Percentiles rank a stretch among this genome's conserved stretches.
Evolutionary conservation across 1,140 invertebrate genomes (phyloP).

Genomic region (Drosophila albomicans): DNA sequence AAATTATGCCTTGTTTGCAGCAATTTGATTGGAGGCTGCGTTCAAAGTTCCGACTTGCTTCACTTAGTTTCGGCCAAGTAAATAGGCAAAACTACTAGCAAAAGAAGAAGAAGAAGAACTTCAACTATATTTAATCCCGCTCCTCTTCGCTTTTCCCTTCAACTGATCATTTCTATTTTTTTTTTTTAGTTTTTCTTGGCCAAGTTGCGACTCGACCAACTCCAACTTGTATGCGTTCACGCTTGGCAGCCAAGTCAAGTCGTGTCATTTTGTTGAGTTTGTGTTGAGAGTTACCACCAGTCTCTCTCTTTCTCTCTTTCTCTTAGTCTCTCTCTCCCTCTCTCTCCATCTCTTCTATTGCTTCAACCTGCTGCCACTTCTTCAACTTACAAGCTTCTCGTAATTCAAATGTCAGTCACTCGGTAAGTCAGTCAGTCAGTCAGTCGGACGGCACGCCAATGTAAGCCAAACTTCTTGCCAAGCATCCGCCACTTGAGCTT

Average conservation of each 20-base stretch:
- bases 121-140: constrained; percentile 40
- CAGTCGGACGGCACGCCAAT: constrained; percentile 56
- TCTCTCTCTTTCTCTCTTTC: background rate
- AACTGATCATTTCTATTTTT: background rate
- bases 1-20: constrained; percentile 64
- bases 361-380: constrained; percentile 1
- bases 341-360: no score
- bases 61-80: constrained; percentile 59
- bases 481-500: constrained; percentile 44
- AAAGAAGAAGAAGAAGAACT: constrained; percentile 42
- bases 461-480: constrained; percentile 65
- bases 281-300: constrained; percentile 70
- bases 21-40: constrained; percentile 65
- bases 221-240: constrained; percentile 74
- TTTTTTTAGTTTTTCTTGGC: constrained; percentile 53
- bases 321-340: background rate
- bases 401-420: constrained; percentile 77
- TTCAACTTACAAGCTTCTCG: constrained; percentile 41
- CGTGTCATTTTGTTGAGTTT: constrained; percentile 81
- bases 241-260: constrained; percentile 82
- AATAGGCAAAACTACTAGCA: constrained; percentile 56
- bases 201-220: constrained; percentile 60
- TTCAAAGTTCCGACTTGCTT: constrained; percentile 38
- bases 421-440: constrained; percentile 45
- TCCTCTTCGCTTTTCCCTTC: background rate